phyloP scores from a whole-genome alignment of 2,888 invertebrate species.

The Peribatodes rhomboidaria region DNA sequence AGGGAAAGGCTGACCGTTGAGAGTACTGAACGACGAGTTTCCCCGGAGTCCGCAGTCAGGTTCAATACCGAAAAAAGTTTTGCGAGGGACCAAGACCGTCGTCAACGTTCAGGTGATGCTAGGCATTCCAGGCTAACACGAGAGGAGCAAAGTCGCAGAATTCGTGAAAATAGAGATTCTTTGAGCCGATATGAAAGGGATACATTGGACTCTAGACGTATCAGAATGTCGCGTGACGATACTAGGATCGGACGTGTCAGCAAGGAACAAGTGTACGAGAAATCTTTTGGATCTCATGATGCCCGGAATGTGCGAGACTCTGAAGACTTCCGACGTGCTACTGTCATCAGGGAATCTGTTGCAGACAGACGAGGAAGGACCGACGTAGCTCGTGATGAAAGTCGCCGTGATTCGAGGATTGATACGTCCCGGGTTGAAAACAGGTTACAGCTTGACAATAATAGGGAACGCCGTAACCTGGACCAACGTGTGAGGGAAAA shows the following conservation, averaged over 20 bases:
- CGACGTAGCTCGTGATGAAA: slow-evolving; percentile 24
- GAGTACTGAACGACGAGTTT: slow-evolving; percentile 29
- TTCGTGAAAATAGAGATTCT: slow-evolving; percentile 28
- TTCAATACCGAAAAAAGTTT: slow-evolving; percentile 20
- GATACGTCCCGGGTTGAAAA: slow-evolving; percentile 18
- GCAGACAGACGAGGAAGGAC: slow-evolving; percentile 23
- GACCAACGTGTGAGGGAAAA: slow-evolving; percentile 27
- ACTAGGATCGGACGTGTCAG: slow-evolving; percentile 6
- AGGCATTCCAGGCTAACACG: slow-evolving; percentile 24
- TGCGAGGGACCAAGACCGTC: slow-evolving; percentile 30
- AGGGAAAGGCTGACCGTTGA: slow-evolving; percentile 27
- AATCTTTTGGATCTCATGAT: background rate
- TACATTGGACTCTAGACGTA: slow-evolving; percentile 33
- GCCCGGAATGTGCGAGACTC: slow-evolving; percentile 16
- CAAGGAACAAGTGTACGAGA: slow-evolving; percentile 13
- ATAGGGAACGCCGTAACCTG: slow-evolving; percentile 24
- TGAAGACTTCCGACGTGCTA: slow-evolving; percentile 26
- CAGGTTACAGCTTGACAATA: slow-evolving; percentile 32
- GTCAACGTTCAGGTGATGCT: slow-evolving; percentile 14
- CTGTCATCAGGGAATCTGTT: slow-evolving; percentile 25
- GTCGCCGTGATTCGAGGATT: slow-evolving; percentile 31
- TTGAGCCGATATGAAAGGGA: slow-evolving; percentile 36
- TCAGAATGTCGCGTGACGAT: slow-evolving; percentile 25
- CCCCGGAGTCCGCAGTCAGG: slow-evolving; percentile 18
- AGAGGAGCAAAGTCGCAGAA: slow-evolving; percentile 25